Evolutionary conservation across 2,113 vertebrate species (phyloP), one percentile per base, ranked within the genome.

Genomic region (Excalfactoria chinensis): DNA sequence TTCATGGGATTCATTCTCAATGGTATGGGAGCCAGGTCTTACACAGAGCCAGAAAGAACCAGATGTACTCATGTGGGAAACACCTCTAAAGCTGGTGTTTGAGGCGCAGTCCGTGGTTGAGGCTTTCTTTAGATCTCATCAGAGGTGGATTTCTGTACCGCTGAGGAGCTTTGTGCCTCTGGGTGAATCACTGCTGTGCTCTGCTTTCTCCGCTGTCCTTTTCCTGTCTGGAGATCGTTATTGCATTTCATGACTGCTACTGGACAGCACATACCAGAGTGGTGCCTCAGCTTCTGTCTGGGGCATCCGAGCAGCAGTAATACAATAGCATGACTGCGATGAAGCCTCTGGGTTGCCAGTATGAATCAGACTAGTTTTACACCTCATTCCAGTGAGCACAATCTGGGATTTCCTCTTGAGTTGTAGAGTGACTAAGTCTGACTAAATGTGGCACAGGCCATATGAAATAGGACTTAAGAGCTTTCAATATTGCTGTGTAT

Each of bases 371-470:
- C 37, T 40, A n/a, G 34, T 82, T 72, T 68, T 85, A 58, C 6
- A 43, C 14, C 8, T 79, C 18, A 13, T 63, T 89, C 35, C 44
- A 67, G 17, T 0, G 0, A 73, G 51, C 10, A 18, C 40, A 67
- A 25, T 88, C n/a, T 74, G 56, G 75, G 56, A 71, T 93, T 93
- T 95, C 84, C 84, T 94, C 51, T 73, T 76, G 55, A 87, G 55
- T 59, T 85, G 7, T 62, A 28, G 86, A 87, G 76, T 94, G 7
- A 82, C 81, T 64, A 71, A 89, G 51, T 73, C 68, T 56, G 67
- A 51, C 70, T 93, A 70, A 83, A 43, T 71, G 71, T 30, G 34
- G 12, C 23, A 30, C 46, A 70, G 71, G 26, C 46, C 4, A 6
- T 82, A 62, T 37, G 26, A 87, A 89, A 35, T 7, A 77, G 20